phyloP scores from a whole-genome alignment of 2,888 invertebrate species.

The Leptopilina myrica region DNA sequence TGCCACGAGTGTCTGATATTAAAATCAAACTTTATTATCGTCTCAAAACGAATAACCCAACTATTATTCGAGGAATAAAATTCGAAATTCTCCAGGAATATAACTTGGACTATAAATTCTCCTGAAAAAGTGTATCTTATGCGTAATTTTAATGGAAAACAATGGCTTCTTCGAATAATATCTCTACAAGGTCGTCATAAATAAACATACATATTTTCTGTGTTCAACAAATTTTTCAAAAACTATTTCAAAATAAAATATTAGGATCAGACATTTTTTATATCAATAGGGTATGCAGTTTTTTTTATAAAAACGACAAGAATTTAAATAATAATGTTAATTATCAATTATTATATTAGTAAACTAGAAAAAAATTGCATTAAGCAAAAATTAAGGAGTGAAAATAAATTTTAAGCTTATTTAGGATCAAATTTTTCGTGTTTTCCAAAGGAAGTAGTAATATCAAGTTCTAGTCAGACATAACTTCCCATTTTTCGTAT shows the following conservation, averaged over 20 bases:
- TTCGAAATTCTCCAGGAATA: conserved; percentile 14
- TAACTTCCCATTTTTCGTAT: too few species aligned
- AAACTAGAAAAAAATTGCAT: too few species aligned
- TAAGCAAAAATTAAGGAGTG: too few species aligned
- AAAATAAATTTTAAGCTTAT: too few species aligned
- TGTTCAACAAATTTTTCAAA: background rate
- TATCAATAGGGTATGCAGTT: too few species aligned
- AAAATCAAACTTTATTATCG: conserved; percentile 38
- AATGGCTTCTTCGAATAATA: background rate
- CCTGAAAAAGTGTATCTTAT: background rate
- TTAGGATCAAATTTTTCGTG: too few species aligned
- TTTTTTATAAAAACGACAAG: too few species aligned
- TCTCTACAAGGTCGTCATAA: conserved; percentile 3
- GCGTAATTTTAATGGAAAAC: conserved; percentile 13
- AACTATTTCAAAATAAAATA: background rate
- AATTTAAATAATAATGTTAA: too few species aligned
- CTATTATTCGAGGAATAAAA: conserved; percentile 26
- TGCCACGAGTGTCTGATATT: conserved; percentile 38
- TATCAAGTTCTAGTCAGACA: too few species aligned
- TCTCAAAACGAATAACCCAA: conserved; percentile 25
- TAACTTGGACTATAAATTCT: conserved; percentile 16
- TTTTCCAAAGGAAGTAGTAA: too few species aligned
- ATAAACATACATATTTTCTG: background rate
- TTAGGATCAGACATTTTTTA: too few species aligned
- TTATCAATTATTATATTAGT: too few species aligned